These are phyloP conservation scores for Aix galericulata DNA, from an alignment of 2,113 vertebrate genomes.

Conservation along the genomic window DNA sequence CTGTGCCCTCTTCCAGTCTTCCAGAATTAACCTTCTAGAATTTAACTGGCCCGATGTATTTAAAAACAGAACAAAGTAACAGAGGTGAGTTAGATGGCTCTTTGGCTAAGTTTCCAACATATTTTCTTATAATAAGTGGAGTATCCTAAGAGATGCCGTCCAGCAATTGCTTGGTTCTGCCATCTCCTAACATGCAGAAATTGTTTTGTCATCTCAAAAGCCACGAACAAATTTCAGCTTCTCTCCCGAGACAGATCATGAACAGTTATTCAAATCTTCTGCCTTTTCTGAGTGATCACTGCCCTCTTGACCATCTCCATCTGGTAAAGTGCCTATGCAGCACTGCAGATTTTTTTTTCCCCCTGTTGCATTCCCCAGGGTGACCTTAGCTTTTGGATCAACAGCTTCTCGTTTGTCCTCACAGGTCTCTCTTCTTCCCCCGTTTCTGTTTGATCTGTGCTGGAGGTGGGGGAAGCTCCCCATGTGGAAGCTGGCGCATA, in stretches of 20 bases:
- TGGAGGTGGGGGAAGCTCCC: not conserved
- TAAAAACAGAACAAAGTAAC: not conserved
- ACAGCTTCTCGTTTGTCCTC: not conserved
- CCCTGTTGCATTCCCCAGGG: not conserved
- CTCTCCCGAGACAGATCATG: not conserved
- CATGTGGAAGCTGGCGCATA: not conserved
- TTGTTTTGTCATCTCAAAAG: not conserved
- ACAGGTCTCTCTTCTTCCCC: not conserved
- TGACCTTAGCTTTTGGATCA: not conserved
- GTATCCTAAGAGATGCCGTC: not conserved
- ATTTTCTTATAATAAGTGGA: not conserved
- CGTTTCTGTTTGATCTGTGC: accelerated
- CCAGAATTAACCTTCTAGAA: not conserved
- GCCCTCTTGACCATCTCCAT: not conserved
- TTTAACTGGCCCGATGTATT: not conserved
- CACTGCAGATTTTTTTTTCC: not conserved
- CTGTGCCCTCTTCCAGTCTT: not conserved
- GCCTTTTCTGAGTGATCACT: not conserved
- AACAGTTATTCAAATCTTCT: not conserved
- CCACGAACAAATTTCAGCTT: not conserved
- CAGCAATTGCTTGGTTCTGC: not conserved
- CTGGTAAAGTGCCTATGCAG: not conserved
- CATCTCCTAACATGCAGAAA: not conserved
- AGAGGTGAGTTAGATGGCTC: not conserved
- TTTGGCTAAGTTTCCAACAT: not conserved